A percentile compares a stretch with the other conserved stretches of the same genome.
Conservation (phyloP, 2,113 vertebrate species). For the Romanogobio albipinnatus region DNA sequence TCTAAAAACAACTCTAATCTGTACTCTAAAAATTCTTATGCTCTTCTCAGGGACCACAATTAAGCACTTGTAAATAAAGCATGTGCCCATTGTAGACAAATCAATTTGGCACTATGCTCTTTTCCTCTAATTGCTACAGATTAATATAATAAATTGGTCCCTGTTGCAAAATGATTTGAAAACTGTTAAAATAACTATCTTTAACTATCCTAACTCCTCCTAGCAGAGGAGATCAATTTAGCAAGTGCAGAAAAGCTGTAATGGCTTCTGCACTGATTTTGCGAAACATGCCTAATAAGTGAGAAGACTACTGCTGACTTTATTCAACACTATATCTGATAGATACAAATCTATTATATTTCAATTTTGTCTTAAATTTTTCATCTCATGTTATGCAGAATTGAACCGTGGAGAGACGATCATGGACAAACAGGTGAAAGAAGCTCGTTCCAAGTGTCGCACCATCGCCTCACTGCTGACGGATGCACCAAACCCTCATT, state of each 20-base stretch:
- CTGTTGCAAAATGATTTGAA: neutral
- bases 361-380: neutral
- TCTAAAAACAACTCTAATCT: conserved; percentile 39
- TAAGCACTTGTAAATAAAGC: conserved; percentile 46
- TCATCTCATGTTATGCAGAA: conserved; percentile 77
- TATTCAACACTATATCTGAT: neutral
- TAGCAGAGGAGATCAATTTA: neutral
- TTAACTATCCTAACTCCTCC: neutral
- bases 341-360: neutral
- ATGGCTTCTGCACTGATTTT: too few species aligned
- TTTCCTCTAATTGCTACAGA: conserved; percentile 32
- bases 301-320: neutral
- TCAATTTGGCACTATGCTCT: conserved; percentile 12
- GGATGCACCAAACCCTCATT: conserved; percentile 96
- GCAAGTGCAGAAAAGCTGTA: neutral
- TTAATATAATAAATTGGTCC: neutral
- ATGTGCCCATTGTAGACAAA: neutral
- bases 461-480: conserved; percentile 95
- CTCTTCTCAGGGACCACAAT: conserved; percentile 42
- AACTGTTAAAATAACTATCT: neutral
- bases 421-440: conserved; percentile 93
- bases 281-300: neutral
- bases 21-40: conserved; percentile 46
- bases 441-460: conserved; percentile 94
- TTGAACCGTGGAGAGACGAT: conserved; percentile 88